Evolutionary conservation across 2,888 invertebrate genomes (phyloP).

Genomic region (Ceraclea dissimilis): DNA sequence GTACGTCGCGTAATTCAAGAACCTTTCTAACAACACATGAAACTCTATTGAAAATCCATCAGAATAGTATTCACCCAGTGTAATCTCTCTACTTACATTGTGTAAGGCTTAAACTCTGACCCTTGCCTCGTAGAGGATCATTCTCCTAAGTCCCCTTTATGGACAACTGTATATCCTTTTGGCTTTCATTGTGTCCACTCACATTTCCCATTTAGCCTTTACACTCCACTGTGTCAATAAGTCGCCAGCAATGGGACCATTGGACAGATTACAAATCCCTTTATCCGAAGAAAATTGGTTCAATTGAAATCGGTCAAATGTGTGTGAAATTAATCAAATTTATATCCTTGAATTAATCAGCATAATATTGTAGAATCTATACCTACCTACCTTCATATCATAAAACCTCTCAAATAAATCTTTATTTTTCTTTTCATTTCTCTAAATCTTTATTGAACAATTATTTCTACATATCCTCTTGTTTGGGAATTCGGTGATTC

Average conservation of each 20-base stretch:
- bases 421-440: too few relatives aligned
- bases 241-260: background rate
- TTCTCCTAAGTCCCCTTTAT: background rate
- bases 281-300: background rate
- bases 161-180: background rate
- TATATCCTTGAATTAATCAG: too few relatives aligned
- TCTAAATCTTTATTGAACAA: too few relatives aligned
- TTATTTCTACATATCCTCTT: too few relatives aligned
- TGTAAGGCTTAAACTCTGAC: background rate
- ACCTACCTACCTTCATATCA: too few relatives aligned
- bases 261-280: background rate
- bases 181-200: background rate
- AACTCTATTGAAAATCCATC: slow-evolving; percentile 4
- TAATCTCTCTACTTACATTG: slow-evolving; percentile 1
- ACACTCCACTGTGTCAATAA: slow-evolving; percentile 1
- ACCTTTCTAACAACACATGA: too few relatives aligned
- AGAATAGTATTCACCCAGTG: background rate
- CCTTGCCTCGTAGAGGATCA: background rate
- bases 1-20: too few relatives aligned
- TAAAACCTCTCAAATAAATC: too few relatives aligned
- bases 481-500: too few relatives aligned
- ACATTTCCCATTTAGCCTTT: background rate
- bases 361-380: too few relatives aligned
- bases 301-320: background rate
- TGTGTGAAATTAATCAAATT: background rate